These are phyloP conservation scores for Chaetophractus vellerosus DNA, from an alignment of 2,797 vertebrate genomes.

Conservation along the genomic window DNA sequence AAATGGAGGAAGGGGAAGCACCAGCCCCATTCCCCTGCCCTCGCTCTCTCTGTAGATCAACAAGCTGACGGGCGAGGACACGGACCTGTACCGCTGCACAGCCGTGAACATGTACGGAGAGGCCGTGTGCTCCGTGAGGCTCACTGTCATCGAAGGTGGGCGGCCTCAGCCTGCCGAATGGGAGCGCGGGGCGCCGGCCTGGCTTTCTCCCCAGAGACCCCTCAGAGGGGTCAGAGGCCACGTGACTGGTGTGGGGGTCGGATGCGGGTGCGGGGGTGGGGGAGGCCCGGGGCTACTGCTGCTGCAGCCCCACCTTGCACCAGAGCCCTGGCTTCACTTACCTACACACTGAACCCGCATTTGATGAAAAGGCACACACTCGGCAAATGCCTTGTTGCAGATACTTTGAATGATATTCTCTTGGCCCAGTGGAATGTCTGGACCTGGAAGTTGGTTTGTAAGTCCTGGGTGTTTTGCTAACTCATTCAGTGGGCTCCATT, in stretches of 20 bases:
- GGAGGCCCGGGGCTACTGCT: not conserved
- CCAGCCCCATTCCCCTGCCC: not conserved
- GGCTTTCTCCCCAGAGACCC: not conserved
- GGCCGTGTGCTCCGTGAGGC: conserved; percentile 90
- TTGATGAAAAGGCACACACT: not conserved
- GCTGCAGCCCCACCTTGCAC: fast-evolving
- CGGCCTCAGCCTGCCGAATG: too few relatives aligned
- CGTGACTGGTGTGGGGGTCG: fast-evolving
- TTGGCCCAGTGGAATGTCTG: not conserved
- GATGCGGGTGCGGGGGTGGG: not conserved
- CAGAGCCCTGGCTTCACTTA: not conserved
- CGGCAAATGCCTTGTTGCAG: fast-evolving
- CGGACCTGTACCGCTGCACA: conserved; percentile 92
- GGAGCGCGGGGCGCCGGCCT: not conserved
- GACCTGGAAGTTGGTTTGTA: not conserved
- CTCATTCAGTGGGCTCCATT: not conserved
- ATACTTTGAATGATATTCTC: not conserved
- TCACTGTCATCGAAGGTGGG: conserved; percentile 93
- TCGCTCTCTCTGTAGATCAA: conserved; percentile 89
- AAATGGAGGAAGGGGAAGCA: not conserved
- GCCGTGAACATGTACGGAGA: conserved; percentile 93
- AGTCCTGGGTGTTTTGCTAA: not conserved
- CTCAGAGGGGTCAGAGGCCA: not conserved
- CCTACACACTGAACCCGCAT: fast-evolving
- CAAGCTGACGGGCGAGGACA: conserved; percentile 89